phyloP scores from a whole-genome alignment of 64 coral and sea anemone genomes.

The Acropora yongei region DNA sequence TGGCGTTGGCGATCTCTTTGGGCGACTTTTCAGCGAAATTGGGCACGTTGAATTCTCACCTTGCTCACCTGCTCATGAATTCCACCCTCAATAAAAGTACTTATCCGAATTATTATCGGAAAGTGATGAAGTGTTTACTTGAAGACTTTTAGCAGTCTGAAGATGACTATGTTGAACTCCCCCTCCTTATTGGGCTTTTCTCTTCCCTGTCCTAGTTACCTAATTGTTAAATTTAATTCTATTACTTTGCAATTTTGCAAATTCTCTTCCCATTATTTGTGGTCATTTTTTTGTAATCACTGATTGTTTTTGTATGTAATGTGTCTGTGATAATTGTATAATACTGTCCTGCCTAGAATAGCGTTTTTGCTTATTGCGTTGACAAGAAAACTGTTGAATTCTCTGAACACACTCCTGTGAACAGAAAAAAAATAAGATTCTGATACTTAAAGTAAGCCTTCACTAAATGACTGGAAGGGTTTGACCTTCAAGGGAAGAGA shows the following conservation, averaged over 20 bases:
- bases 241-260: neutral
- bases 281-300: neutral
- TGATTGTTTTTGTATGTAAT: neutral
- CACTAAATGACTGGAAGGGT: neutral
- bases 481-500: neutral
- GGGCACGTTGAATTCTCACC: neutral
- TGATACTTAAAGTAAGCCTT: neutral
- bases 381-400: neutral
- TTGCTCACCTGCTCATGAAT: neutral
- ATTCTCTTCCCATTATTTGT: neutral
- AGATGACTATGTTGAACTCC: no score
- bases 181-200: neutral
- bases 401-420: neutral
- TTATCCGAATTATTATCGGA: neutral
- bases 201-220: neutral
- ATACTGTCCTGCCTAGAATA: neutral
- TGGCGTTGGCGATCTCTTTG: no score
- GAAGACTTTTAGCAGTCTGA: no score
- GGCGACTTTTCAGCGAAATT: neutral
- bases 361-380: neutral
- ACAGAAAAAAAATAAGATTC: neutral
- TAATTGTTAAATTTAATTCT: neutral
- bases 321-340: neutral
- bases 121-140: neutral
- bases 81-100: constrained; percentile 1